Base-by-base conservation (phyloP, 2,888 invertebrate species). In the Lepidonotus clava region DNA sequence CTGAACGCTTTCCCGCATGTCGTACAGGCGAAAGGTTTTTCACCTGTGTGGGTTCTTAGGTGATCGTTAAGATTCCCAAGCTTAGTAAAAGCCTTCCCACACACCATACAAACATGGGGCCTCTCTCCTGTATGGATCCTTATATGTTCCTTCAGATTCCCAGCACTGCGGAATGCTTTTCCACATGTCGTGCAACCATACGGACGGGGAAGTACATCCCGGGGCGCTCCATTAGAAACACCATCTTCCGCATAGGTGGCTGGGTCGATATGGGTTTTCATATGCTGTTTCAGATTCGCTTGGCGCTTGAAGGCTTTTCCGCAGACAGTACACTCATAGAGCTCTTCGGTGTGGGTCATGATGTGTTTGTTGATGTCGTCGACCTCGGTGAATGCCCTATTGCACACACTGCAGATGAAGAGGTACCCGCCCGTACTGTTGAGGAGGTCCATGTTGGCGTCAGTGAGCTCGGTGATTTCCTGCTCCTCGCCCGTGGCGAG, bases 1-100 rank as follows among this genome's bases (percentile, higher is more conserved):
- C 66, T 56, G 40, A 84, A 87, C 8, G 83, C 40, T 51, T 87
- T 87, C 18, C 84, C 76, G 38, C 87, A 87, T 14, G 84, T 41
- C 2, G 53, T 84, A 34, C 87, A 87, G 1, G 77, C 67, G 24
- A 53, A 83, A 6, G 86, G 80, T 24, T 80, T 80, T 28, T 80
- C 80, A 0, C 80, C 80, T 0, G 80, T 84, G 84, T 87, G 87
- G n/a, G 67, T 61, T 2, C 53, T 21, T 32, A 84, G 28, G 53
- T 87, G 87, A 21, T 66, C 51, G 32, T 80, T 80, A 11, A 80
- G 80, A 28, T 51, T 80, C 1, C 80, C 80, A n/a, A 51, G 51
- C 80, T 51, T 41, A 14, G 80, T 51, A 32, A 80, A 80, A 1
- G 46, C 51, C 28, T 80, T 80, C 28, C 51, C 46, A 46, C 80